phyloP scores from a whole-genome alignment of 2,888 invertebrate species.

The Harmothoe impar region DNA sequence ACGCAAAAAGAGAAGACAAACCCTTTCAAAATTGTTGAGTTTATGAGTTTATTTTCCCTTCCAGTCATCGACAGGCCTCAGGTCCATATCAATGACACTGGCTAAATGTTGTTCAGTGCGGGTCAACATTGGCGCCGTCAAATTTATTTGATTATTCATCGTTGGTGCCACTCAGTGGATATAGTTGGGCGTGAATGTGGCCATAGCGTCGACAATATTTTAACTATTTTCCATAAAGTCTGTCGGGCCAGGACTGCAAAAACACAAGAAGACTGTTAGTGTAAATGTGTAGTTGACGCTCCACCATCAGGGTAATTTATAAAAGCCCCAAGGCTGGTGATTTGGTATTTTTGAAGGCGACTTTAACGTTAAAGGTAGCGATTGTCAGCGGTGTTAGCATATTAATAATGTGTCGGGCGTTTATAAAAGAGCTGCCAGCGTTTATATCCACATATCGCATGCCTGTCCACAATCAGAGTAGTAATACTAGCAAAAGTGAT shows the following conservation, averaged over 20 bases:
- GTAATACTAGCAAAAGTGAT: too few species aligned
- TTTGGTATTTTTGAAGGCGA: too few species aligned
- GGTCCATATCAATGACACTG: conserved; percentile 44
- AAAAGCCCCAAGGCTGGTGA: too few species aligned
- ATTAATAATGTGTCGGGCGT: too few species aligned
- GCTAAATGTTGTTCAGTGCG: not conserved
- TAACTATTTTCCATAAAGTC: not conserved
- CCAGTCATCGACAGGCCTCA: not conserved
- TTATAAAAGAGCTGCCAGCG: too few species aligned
- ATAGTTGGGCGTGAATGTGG: not conserved
- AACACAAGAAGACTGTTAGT: too few species aligned
- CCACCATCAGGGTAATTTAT: too few species aligned
- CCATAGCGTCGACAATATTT: conserved; percentile 5
- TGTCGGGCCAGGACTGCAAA: not conserved
- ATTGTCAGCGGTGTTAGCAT: too few species aligned
- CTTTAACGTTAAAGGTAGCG: too few species aligned
- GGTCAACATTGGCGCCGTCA: conserved; percentile 8
- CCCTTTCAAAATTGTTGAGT: conserved; percentile 23
- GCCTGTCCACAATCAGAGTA: too few species aligned
- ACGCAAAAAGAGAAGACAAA: conserved; percentile 16
- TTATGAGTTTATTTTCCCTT: conserved; percentile 41
- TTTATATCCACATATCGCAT: too few species aligned
- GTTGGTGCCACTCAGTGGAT: not conserved
- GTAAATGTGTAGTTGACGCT: too few species aligned
- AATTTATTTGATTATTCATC: conserved; percentile 46